Percentiles rank a stretch among this genome's conserved stretches.
Conservation (phyloP, 1,140 invertebrate species). For the Panulirus ornatus region DNA sequence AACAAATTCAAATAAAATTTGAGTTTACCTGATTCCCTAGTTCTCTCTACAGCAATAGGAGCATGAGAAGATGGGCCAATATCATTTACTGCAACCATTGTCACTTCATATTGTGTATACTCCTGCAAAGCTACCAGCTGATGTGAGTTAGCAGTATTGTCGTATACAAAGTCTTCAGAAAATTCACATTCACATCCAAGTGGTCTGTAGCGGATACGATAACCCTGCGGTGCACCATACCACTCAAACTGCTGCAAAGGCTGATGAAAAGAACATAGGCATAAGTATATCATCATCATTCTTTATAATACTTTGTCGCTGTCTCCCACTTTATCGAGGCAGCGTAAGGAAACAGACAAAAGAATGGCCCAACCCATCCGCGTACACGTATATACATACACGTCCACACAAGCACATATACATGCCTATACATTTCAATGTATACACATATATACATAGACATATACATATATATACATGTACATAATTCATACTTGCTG, state of each 20-base stretch:
- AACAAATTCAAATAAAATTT: background rate
- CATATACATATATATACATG: too few relatives aligned
- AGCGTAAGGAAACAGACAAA: too few relatives aligned
- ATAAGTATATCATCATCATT: too few relatives aligned
- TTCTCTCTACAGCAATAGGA: constrained; percentile 90
- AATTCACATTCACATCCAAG: constrained; percentile 76
- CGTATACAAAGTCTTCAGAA: constrained; percentile 77
- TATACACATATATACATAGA: too few relatives aligned
- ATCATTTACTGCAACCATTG: constrained; percentile 94
- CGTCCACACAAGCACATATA: too few relatives aligned
- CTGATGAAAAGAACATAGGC: constrained; percentile 78
- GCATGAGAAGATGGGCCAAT: constrained; percentile 91
- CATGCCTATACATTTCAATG: too few relatives aligned
- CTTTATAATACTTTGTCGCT: too few relatives aligned
- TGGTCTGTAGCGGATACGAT: constrained; percentile 92
- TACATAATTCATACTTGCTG: too few relatives aligned
- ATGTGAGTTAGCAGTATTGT: constrained; percentile 93
- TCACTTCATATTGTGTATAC: constrained; percentile 92
- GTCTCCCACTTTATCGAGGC: too few relatives aligned
- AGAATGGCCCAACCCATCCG: too few relatives aligned
- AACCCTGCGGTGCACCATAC: constrained; percentile 96
- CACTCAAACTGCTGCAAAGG: constrained; percentile 96
- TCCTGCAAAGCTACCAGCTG: constrained; percentile 91
- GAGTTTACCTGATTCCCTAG: constrained; percentile 89
- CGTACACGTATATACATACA: too few relatives aligned